Base-by-base conservation (phyloP, 1,140 invertebrate species). In the Dryas iulia region DNA sequence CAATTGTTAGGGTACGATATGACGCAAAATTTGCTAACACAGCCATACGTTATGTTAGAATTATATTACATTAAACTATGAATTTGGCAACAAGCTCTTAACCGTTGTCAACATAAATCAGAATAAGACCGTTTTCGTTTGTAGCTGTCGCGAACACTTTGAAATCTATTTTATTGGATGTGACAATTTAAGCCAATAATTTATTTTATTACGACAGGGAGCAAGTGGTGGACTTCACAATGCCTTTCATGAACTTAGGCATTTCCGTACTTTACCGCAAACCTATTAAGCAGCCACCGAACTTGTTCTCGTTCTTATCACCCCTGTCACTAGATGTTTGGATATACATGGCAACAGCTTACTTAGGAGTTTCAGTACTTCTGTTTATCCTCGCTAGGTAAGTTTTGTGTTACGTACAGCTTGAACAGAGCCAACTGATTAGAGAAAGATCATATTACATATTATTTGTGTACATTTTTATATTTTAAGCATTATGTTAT, bases 311-410 rank as follows among this genome's bases (percentile, higher is more conserved):
- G 0, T 99, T 99, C 86, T 92, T 98, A 61, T 97, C 97, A n/a
- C 98, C 98, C 0, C 92, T 99, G 1, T 98, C 97, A 10, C 89
- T 98, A 30, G 97, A 98, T 78, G 98, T 99, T 57, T 99, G 98
- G 98, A 97, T 98, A 76, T 98, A 98, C 91, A 98, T 98, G 96
- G 96, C 96, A 0, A 97, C 97, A 1, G 97, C 98, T 31, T 99
- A 98, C 86, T 93, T 99, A 53, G 97, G 97, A 6, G 98, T 99
- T 3, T 98, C 97, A 0, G 95, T 98, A 18, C 93, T 98, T n/a
- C 94, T 99, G 8, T 99, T 98, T 84, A 96, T 99, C 74, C 89
- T 98, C 30, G 98, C 97, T 62, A 96, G 97, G 97, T 97, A 94
- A 87, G 93, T 94, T 25, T 56, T 56, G 24, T 56, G 10, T n/a